Conservation (phyloP, 1,140 invertebrate species). For the Habropoda laboriosa region DNA sequence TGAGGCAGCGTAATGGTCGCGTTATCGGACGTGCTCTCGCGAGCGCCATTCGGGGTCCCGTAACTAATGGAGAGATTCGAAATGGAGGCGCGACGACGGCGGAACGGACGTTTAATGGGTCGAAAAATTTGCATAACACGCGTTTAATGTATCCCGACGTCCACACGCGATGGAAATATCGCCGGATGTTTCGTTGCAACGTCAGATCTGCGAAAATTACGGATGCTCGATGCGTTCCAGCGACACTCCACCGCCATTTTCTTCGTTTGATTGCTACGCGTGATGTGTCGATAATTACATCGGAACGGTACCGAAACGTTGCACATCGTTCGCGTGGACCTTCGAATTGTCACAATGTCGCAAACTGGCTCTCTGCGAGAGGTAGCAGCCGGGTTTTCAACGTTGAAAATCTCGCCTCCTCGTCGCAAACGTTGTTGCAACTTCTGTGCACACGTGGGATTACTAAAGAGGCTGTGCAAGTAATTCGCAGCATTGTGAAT, state of each 20-base stretch:
- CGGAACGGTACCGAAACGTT: conserved; percentile 2
- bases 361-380: not conserved
- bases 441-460: no score
- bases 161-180: conserved; percentile 5
- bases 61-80: conserved; percentile 49
- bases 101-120: conserved; percentile 40
- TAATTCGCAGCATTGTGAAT: no score
- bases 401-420: no score
- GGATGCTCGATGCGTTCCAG: not conserved
- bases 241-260: not conserved
- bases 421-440: no score
- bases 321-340: not conserved
- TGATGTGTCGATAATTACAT: conserved; percentile 13
- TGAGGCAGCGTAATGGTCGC: conserved; percentile 32
- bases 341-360: not conserved
- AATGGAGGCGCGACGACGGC: conserved; percentile 21
- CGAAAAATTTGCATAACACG: conserved; percentile 55
- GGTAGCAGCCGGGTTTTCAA: no score
- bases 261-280: not conserved
- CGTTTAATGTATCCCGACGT: conserved; percentile 16
- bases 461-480: no score
- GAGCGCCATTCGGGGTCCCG: conserved; percentile 13
- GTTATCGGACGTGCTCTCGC: conserved; percentile 50
- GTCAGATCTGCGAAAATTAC: conserved; percentile 13
- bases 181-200: not conserved